Conservation (phyloP, 2,797 vertebrate genomes). For the Diplodus sargus region DNA sequence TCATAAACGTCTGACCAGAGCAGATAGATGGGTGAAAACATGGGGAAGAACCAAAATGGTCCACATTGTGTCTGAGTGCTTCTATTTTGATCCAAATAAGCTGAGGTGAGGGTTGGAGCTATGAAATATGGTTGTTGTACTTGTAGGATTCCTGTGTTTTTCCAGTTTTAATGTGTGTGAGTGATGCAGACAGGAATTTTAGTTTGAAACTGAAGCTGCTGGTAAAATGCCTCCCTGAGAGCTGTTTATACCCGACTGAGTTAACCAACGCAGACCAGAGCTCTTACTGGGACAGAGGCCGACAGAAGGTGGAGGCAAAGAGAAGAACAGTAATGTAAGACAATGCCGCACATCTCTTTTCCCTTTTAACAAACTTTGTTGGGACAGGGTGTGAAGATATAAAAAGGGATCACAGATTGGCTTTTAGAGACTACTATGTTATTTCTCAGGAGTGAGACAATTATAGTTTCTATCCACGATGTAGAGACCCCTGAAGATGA, state of each 20-base stretch:
- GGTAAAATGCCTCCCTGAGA: constrained; percentile 12
- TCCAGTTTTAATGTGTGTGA: constrained; percentile 22
- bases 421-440: not conserved
- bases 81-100: constrained; percentile 3
- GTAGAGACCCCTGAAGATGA: not conserved
- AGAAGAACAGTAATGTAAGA: not conserved
- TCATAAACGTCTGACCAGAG: constrained; percentile 39
- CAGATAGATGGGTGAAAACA: not conserved
- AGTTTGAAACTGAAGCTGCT: constrained; percentile 27
- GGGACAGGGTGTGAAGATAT: no score
- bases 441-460: no score
- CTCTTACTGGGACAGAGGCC: constrained; percentile 18
- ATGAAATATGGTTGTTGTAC: not conserved
- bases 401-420: not conserved
- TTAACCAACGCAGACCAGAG: constrained; percentile 1
- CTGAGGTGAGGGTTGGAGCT: not conserved
- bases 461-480: not conserved
- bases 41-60: not conserved
- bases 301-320: not conserved
- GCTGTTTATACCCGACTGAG: constrained; percentile 34
- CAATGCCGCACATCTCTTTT: not conserved
- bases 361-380: not conserved
- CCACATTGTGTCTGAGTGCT: not conserved
- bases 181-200: not conserved
- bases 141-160: not conserved